A percentile compares a stretch with the other conserved stretches of the same genome.
Evolutionary conservation across 2,888 invertebrate genomes (phyloP).

Genomic region (Tetranychus truncatus): DNA sequence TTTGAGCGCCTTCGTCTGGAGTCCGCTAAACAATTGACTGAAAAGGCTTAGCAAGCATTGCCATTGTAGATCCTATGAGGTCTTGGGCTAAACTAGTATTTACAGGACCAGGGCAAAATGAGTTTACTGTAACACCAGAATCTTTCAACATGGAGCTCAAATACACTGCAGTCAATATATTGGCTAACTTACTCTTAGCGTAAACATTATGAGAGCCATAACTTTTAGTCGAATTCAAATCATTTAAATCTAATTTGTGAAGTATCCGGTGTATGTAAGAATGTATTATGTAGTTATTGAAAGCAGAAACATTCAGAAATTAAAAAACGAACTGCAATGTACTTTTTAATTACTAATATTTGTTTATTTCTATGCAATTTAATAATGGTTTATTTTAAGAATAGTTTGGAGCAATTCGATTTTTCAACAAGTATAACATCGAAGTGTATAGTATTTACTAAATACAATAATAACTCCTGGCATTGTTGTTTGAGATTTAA

Average conservation of each 20-base stretch:
- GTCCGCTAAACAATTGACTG: slow-evolving; percentile 28
- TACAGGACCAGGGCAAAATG: slow-evolving; percentile 36
- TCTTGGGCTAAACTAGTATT: slow-evolving; percentile 33
- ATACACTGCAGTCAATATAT: background rate
- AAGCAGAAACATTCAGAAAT: no score
- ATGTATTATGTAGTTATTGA: no score
- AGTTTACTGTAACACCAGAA: slow-evolving; percentile 33
- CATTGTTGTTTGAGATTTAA: no score
- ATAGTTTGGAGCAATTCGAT: no score
- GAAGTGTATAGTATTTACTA: no score
- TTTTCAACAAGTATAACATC: no score
- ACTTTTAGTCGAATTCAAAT: background rate
- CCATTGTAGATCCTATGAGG: background rate
- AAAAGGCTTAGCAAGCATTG: background rate
- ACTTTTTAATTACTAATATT: no score
- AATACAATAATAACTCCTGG: no score
- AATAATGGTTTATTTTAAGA: no score
- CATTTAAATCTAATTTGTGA: background rate
- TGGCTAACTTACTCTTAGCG: slow-evolving; percentile 6
- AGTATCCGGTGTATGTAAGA: no score
- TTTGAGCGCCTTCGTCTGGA: slow-evolving; percentile 44
- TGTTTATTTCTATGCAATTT: no score
- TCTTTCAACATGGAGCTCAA: slow-evolving; percentile 20
- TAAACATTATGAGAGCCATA: background rate
- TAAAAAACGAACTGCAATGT: no score